Percentiles rank a stretch among this genome's conserved stretches.
Conservation (phyloP, 2,888 invertebrate species). For the Drosophila greeni region DNA sequence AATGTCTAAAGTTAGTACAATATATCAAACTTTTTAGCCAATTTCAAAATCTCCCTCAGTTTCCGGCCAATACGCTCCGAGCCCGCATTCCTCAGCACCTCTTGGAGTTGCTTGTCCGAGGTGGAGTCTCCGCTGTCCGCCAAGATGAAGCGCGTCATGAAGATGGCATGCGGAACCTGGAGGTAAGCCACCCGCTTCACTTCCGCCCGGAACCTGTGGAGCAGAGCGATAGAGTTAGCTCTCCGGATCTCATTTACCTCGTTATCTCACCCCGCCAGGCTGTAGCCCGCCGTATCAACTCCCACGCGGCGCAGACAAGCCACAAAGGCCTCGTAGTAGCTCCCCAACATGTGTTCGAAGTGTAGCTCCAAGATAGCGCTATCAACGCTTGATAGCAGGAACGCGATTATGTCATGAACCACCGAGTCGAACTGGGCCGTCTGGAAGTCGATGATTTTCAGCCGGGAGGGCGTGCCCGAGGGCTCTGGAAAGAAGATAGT, state of each 20-base stretch:
- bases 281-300: slow-evolving; percentile 22
- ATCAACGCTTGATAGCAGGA: slow-evolving; percentile 62
- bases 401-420: slow-evolving; percentile 59
- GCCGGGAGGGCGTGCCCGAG: slow-evolving; percentile 27
- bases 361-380: slow-evolving; percentile 48
- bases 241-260: neutral
- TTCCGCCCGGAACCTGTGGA: slow-evolving; percentile 47
- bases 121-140: slow-evolving; percentile 34
- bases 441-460: slow-evolving; percentile 62
- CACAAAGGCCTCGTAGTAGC: slow-evolving; percentile 46
- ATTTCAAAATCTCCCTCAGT: slow-evolving; percentile 45
- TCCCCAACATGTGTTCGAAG: slow-evolving; percentile 44
- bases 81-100: slow-evolving; percentile 43
- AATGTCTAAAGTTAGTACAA: slow-evolving; percentile 34
- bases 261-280: slow-evolving; percentile 41
- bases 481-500: slow-evolving; percentile 30
- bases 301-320: slow-evolving; percentile 34
- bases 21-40: slow-evolving; percentile 55
- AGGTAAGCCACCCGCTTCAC: slow-evolving; percentile 52
- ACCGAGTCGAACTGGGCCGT: slow-evolving; percentile 62
- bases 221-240: neutral
- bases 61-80: slow-evolving; percentile 52
- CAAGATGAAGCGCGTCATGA: slow-evolving; percentile 62
- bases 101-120: slow-evolving; percentile 26
- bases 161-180: slow-evolving; percentile 62